Evolutionary conservation across 2,797 vertebrate species (phyloP).

Genomic region (Platalea minor): DNA sequence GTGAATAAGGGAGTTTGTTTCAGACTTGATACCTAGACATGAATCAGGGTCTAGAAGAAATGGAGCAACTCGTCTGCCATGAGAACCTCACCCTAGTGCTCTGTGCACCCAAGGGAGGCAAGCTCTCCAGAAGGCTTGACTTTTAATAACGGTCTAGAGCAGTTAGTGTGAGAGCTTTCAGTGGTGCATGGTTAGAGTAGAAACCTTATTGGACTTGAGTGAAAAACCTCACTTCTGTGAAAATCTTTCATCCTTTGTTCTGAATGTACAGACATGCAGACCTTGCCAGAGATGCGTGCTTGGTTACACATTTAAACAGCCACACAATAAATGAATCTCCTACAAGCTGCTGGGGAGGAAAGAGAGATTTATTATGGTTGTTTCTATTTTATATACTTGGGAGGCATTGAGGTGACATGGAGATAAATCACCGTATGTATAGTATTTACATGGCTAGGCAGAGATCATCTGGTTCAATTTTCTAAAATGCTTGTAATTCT

Average conservation of each 20-base stretch:
- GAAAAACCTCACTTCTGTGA: neutral
- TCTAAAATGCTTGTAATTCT: constrained; percentile 23
- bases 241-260: constrained; percentile 12
- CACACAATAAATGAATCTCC: constrained; percentile 27
- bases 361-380: constrained; percentile 40
- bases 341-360: neutral
- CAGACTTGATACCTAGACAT: neutral
- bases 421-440: constrained; percentile 28
- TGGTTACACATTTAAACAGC: constrained; percentile 13
- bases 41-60: neutral
- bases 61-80: neutral
- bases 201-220: neutral
- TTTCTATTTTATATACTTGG: constrained; percentile 48
- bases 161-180: neutral
- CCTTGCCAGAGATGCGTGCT: neutral
- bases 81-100: neutral
- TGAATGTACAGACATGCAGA: neutral
- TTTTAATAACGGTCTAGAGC: neutral
- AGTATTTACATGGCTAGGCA: constrained; percentile 35
- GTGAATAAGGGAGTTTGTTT: neutral
- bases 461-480: constrained; percentile 45
- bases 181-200: neutral
- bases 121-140: neutral
- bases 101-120: neutral
- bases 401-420: constrained; percentile 37